Conservation (phyloP, 2,797 vertebrate genomes). For the Notolepis coatsorum region DNA sequence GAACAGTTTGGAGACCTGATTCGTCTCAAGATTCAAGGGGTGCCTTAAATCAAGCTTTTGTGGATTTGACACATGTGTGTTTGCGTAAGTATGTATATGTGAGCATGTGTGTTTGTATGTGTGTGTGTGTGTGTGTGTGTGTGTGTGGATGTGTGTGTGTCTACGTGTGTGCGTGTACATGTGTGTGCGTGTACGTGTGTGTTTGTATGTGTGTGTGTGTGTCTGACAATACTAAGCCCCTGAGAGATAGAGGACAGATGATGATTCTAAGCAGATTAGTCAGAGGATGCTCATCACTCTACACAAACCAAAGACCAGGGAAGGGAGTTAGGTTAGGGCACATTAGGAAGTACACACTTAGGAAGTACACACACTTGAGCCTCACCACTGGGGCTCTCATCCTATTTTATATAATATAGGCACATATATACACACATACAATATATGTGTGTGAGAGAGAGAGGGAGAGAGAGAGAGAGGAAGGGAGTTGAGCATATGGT, state of each 20-base stretch:
- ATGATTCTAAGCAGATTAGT: conserved; percentile 63
- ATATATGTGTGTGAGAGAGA: not conserved
- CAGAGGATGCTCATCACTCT: conserved; percentile 56
- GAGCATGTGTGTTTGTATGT: not conserved
- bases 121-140: not conserved
- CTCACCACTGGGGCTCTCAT: conserved; percentile 9
- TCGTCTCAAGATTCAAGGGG: not conserved
- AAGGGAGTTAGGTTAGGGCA: conserved; percentile 42
- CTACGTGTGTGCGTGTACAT: conserved; percentile 3
- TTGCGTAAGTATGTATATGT: not conserved
- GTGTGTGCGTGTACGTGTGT: not conserved
- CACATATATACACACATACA: conserved; percentile 10
- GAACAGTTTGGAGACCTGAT: not conserved
- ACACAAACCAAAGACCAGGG: conserved; percentile 29
- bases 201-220: conserved; percentile 1
- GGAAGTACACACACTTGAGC: conserved; percentile 23
- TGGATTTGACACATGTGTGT: not conserved
- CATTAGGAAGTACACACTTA: conserved; percentile 41
- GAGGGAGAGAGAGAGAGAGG: conserved; percentile 4
- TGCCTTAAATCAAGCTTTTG: not conserved
- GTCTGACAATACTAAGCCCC: conserved; percentile 39
- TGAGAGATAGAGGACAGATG: conserved; percentile 60
- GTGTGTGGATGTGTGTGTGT: not conserved
- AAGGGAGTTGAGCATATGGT: conserved; percentile 55
- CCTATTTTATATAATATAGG: not conserved